A percentile compares a stretch with the other conserved stretches of the same genome.
Conservation (phyloP, 2,797 vertebrate genomes). For the Fratercula arctica region DNA sequence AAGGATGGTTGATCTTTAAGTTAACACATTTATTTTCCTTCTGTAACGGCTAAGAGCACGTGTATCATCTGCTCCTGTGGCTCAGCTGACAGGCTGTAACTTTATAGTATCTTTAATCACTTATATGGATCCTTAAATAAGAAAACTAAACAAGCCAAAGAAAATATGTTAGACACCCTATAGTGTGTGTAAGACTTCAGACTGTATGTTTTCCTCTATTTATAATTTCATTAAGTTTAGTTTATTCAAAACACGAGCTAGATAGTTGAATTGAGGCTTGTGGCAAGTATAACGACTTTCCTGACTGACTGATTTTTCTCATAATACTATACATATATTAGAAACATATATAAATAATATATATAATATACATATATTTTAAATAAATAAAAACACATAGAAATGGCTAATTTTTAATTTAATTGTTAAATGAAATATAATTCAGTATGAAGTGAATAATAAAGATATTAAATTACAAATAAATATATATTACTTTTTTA, state of each 20-base stretch:
- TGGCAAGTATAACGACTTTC: not conserved
- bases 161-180: not conserved
- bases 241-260: not conserved
- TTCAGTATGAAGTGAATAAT: not conserved
- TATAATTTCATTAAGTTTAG: not conserved
- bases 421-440: not conserved
- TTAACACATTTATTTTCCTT: not conserved
- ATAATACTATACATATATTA: not conserved
- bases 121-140: not conserved
- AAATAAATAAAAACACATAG: not conserved
- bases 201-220: not conserved
- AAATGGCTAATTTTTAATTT: not conserved
- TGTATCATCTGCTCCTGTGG: not conserved
- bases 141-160: not conserved
- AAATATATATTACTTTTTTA: not conserved
- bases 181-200: not conserved
- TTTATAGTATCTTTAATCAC: not conserved
- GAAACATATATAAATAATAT: not conserved
- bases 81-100: not conserved
- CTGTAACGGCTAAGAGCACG: not conserved
- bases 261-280: not conserved
- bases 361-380: not conserved
- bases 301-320: not conserved
- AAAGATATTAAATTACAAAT: not conserved
- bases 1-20: not conserved